phyloP scores from a whole-genome alignment of 2,888 invertebrate genomes.

The Plebejus melissa region DNA sequence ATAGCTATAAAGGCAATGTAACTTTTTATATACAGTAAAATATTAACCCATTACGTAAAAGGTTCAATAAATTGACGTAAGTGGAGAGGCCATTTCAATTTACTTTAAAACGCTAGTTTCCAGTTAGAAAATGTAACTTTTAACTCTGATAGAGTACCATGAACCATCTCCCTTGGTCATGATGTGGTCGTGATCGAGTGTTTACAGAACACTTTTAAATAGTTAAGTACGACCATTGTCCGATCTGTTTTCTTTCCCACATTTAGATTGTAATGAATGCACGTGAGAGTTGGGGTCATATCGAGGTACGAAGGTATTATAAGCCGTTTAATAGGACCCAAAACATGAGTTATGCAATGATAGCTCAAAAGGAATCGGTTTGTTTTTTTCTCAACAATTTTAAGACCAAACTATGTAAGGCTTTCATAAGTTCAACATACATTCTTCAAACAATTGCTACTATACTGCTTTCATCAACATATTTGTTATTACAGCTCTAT shows the following conservation, averaged over 20 bases:
- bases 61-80: background rate
- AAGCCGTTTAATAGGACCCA: slow-evolving; percentile 34
- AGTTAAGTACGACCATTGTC: slow-evolving; percentile 36
- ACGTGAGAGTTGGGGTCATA: slow-evolving; percentile 25
- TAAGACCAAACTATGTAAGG: background rate
- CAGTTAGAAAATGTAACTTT: background rate
- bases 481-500: background rate
- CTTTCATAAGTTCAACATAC: background rate
- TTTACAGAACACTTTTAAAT: slow-evolving; percentile 37
- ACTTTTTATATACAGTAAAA: no score
- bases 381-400: background rate
- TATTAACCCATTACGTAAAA: background rate
- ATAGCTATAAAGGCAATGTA: background rate
- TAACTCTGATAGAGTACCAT: background rate
- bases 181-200: slow-evolving; percentile 31
- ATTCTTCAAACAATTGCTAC: no score
- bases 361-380: background rate
- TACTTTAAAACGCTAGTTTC: background rate
- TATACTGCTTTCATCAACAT: no score
- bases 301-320: slow-evolving; percentile 19
- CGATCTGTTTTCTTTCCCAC: slow-evolving; percentile 36
- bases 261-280: slow-evolving; percentile 28
- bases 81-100: background rate
- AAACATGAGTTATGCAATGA: slow-evolving; percentile 9
- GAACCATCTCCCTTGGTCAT: background rate